Base-by-base conservation (phyloP, 64 coral and sea anemone genomes). In the Pachyseris speciosa region DNA sequence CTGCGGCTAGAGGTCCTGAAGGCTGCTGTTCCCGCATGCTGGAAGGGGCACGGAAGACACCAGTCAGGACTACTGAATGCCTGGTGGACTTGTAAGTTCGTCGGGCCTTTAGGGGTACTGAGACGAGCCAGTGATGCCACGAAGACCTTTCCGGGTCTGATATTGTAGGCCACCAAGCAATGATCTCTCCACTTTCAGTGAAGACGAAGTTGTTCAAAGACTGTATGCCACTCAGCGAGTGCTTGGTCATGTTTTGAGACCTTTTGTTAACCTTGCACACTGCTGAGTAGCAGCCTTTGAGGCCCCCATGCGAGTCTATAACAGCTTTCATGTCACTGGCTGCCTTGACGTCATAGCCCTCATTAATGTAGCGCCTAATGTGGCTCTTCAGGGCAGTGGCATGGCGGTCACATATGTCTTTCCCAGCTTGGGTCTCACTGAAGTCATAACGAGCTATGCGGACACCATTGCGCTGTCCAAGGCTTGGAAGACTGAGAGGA, bases 321-420 rank as follows among this genome's bases (percentile, higher is more conserved):
- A 78, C 89, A 61, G n/a, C 51, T 42, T 83, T 92, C 67, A 92
- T 92, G 66, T 93, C 91, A 7, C 1, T 42, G 50, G 91, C 91
- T 64, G 81, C 59, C 33, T 67, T 64, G 39, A 93, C 75, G 49
- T 93, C 83, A 86, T 93, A 40, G 43, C 83, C 74, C 53, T 86
- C 71, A 63, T 87, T 93, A 26, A 86, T 64, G 70, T 93, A 93
- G 38, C 73, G 34, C 30, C 74, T 61, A 72, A 93, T 93, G 49
- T 86, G 83, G 64, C 74, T 79, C 79, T 88, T 94, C 85, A 94
- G 87, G 42, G 92, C 64, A 42, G 83, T 44, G 53, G 60, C 28
- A 29, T 42, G 88, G 67, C 68, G 87, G 64, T 89, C 87, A 66
- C 87, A 89, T 38, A 89, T 77, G 70, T 87, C 84, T 29, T 87